phyloP scores from a whole-genome alignment of 2,797 vertebrate species.

The Peromyscus attwateri region DNA sequence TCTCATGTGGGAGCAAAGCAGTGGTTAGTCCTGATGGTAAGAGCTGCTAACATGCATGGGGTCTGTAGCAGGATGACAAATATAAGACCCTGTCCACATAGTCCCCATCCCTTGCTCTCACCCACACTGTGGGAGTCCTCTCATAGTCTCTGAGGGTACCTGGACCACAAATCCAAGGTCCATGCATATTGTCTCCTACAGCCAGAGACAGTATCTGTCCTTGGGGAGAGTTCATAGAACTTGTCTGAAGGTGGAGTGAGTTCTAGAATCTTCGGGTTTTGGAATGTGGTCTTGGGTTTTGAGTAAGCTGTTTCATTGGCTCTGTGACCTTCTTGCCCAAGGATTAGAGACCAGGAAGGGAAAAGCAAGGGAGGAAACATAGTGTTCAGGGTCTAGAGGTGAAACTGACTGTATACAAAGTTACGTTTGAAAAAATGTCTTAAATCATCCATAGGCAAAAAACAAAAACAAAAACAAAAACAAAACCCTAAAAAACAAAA shows the following conservation, averaged over 20 bases:
- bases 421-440: conserved; percentile 40
- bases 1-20: not conserved
- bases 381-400: not conserved
- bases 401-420: not conserved
- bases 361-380: not conserved
- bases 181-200: not conserved
- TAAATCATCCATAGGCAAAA: not conserved
- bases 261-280: not conserved
- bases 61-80: not conserved
- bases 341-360: not conserved
- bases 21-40: not conserved
- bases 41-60: not conserved
- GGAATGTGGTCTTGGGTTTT: not conserved
- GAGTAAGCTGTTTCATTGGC: not conserved
- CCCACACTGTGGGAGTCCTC: not conserved
- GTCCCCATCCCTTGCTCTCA: not conserved
- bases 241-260: not conserved
- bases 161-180: not conserved
- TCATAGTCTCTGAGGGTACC: not conserved
- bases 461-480: too few relatives aligned
- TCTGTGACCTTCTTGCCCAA: not conserved
- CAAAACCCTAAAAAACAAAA: not conserved
- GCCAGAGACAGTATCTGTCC: not conserved
- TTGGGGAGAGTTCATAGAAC: not conserved
- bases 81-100: not conserved